Evolutionary conservation across 2,113 vertebrate species (phyloP), one percentile per base, ranked within the genome.

Genomic region (Thymallus thymallus): DNA sequence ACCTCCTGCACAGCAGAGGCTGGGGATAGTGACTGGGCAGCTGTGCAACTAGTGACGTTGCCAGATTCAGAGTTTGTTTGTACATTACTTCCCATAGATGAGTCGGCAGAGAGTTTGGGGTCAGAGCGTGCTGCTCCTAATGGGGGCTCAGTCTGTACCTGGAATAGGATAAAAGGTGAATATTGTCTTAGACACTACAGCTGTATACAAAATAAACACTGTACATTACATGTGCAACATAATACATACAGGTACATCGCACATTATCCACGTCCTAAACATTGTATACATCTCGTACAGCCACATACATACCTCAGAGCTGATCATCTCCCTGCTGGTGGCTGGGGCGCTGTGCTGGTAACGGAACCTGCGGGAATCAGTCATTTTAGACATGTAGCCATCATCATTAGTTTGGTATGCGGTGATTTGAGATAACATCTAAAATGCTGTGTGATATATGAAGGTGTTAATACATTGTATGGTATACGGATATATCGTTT

Each of bases 131-230:
- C 46, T 29, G 35, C 5, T 0, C 62, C 7, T 3, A 68, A 18
- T 0, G 87, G 65, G 0, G 92, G 91, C 24, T 94, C 93, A 0
- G 93, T 94, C 80, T 94, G 93, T 3, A 94, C 91, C 77, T 94
- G n/a, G n/a, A n/a, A n/a, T n/a, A 90, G 0, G 88, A 87, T 18
- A 1, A 18, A 18, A 51, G 12, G 5, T 4, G 48, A 51, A 51
- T 16, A 5, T 18, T 41, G 35, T 41, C 2, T 41, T 41, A 41
- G 26, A 26, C 26, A 26, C 3, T 51, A 51, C 48, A 18, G 48
- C 48, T 18, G 5, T 18, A 51, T 16, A 51, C 48, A 51, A 14
- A 51, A 51, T 51, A 18, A 51, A 18, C 5, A 18, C 14, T 51
- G n/a, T n/a, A 9, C 7, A 41, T 41, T 41, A 3, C 2, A 41